Percentiles rank a stretch among this genome's conserved stretches.
Conservation (phyloP, 2,888 invertebrate genomes). For the Aleiodes testaceus region DNA sequence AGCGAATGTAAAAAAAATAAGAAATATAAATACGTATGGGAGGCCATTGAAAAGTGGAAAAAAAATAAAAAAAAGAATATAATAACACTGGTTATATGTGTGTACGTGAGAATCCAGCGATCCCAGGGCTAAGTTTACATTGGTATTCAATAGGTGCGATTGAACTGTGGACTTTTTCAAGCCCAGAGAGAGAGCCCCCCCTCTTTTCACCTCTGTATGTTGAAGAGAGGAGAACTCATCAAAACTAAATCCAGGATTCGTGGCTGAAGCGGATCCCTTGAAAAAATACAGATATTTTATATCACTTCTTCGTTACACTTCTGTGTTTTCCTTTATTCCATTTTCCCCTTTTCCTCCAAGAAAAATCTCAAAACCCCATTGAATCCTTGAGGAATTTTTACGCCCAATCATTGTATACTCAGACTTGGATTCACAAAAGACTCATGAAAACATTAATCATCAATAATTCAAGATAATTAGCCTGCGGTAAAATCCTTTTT, state of each 20-base stretch:
- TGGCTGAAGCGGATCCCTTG: conserved; percentile 57
- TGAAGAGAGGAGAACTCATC: conserved; percentile 62
- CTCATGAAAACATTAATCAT: conserved; percentile 6
- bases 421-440: no score
- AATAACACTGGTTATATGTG: conserved; percentile 37
- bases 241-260: conserved; percentile 67
- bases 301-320: conserved; percentile 38
- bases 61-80: conserved; percentile 38
- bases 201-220: conserved; percentile 22
- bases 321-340: conserved; percentile 15
- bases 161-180: conserved; percentile 61
- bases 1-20: conserved; percentile 45
- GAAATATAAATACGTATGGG: conserved; percentile 33
- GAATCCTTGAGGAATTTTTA: conserved; percentile 17
- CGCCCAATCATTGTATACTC: no score
- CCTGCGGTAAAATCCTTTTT: background rate
- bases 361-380: background rate
- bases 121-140: conserved; percentile 62
- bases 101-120: conserved; percentile 47
- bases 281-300: conserved; percentile 68
- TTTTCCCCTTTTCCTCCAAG: conserved; percentile 50
- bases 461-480: conserved; percentile 17
- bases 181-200: conserved; percentile 22
- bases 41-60: conserved; percentile 37
- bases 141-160: conserved; percentile 68